Evolutionary conservation across 2,888 invertebrate species (phyloP).

Genomic region (Aphrophora alni): DNA sequence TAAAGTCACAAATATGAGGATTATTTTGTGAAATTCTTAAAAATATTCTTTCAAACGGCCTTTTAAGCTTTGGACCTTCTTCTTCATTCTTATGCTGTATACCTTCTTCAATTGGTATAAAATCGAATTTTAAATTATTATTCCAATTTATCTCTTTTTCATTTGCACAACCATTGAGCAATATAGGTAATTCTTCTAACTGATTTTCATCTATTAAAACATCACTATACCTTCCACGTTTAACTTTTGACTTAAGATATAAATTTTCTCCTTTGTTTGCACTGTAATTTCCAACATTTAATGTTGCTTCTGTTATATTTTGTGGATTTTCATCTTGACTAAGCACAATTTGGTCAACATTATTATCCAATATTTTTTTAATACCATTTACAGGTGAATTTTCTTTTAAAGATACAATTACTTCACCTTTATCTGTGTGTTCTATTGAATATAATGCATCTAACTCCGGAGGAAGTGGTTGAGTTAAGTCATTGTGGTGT

Average conservation of each 20-base stretch:
- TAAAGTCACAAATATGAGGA: neutral
- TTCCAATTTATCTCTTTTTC: slow-evolving; percentile 13
- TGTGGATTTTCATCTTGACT: neutral
- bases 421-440: slow-evolving; percentile 13
- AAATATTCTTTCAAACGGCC: neutral
- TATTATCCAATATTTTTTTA: neutral
- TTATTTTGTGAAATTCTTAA: neutral
- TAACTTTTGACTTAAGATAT: neutral
- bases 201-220: slow-evolving; percentile 2
- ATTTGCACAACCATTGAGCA: neutral
- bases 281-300: neutral
- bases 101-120: slow-evolving; percentile 11
- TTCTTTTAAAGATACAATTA: slow-evolving; percentile 26
- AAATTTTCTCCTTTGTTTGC: neutral
- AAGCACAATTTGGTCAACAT: neutral
- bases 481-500: slow-evolving; percentile 37
- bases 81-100: neutral
- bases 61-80: neutral
- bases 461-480: slow-evolving; percentile 33
- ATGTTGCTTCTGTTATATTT: neutral
- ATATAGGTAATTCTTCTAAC: neutral
- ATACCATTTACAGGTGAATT: neutral
- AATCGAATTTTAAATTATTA: slow-evolving; percentile 17
- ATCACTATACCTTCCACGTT: neutral
- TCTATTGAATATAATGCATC: slow-evolving; percentile 22